phyloP scores from a whole-genome alignment of 2,888 invertebrate genomes.

The Timema cristinae region DNA sequence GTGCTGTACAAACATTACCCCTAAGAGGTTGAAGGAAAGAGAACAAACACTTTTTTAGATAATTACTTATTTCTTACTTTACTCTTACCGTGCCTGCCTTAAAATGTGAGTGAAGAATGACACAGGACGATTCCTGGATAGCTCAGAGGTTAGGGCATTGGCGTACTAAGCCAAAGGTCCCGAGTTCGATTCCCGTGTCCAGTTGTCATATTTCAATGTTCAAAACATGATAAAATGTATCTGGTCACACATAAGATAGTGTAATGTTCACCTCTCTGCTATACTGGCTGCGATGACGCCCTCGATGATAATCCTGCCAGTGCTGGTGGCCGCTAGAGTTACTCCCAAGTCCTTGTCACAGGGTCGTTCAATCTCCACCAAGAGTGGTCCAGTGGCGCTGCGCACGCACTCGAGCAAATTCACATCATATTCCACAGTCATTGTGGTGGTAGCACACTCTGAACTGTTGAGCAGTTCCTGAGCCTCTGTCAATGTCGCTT shows the following conservation, averaged over 20 bases:
- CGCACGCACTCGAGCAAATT: conserved; percentile 83
- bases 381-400: conserved; percentile 78
- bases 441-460: conserved; percentile 60
- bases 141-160: too few species aligned
- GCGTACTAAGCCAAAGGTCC: too few species aligned
- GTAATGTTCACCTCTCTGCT: conserved; percentile 65
- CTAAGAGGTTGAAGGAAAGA: too few species aligned
- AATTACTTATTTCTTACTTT: too few species aligned
- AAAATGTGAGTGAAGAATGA: too few species aligned
- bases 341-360: conserved; percentile 80
- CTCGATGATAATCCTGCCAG: conserved; percentile 69
- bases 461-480: conserved; percentile 67
- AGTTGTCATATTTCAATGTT: too few species aligned
- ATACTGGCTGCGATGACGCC: conserved; percentile 81
- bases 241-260: too few species aligned
- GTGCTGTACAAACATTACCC: too few species aligned
- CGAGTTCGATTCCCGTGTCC: too few species aligned
- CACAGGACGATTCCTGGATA: too few species aligned
- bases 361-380: conserved; percentile 87
- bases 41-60: too few species aligned
- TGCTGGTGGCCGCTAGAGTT: conserved; percentile 66
- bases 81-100: too few species aligned
- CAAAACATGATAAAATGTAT: background rate
- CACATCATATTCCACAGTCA: conserved; percentile 91
- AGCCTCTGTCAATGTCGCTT: conserved; percentile 78